Conservation (phyloP, 2,888 invertebrate species). For the Calliopum simillimum region DNA sequence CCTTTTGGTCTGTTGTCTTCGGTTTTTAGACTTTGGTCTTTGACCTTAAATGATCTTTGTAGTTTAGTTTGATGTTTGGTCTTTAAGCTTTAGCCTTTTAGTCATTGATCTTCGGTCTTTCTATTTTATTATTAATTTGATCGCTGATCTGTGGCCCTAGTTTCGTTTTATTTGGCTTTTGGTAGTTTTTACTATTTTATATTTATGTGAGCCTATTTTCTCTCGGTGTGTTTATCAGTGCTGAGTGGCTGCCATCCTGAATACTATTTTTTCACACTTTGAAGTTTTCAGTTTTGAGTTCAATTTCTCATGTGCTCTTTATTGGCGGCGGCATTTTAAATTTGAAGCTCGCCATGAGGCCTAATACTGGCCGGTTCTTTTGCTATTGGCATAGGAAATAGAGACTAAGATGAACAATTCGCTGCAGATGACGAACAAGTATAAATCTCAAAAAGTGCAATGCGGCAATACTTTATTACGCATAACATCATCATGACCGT, state of each 20-base stretch:
- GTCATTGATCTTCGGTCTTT: no score
- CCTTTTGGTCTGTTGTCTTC: no score
- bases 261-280: slow-evolving; percentile 13
- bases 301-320: background rate
- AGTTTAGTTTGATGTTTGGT: no score
- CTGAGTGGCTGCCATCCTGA: no score
- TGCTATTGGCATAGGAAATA: slow-evolving; percentile 35
- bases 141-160: no score
- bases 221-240: background rate
- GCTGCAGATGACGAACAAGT: slow-evolving; percentile 41
- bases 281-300: background rate
- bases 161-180: no score
- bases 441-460: slow-evolving; percentile 9
- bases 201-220: no score
- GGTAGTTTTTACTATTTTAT: no score
- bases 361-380: slow-evolving; percentile 52
- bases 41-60: no score
- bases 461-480: slow-evolving; percentile 9
- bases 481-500: slow-evolving; percentile 49
- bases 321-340: slow-evolving; percentile 54
- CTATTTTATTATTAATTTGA: no score
- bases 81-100: no score
- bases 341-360: slow-evolving; percentile 45
- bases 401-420: background rate
- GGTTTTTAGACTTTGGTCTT: no score